Base-by-base conservation (phyloP, 2,797 vertebrate species). In the Cryptoblepharus egeriae region DNA sequence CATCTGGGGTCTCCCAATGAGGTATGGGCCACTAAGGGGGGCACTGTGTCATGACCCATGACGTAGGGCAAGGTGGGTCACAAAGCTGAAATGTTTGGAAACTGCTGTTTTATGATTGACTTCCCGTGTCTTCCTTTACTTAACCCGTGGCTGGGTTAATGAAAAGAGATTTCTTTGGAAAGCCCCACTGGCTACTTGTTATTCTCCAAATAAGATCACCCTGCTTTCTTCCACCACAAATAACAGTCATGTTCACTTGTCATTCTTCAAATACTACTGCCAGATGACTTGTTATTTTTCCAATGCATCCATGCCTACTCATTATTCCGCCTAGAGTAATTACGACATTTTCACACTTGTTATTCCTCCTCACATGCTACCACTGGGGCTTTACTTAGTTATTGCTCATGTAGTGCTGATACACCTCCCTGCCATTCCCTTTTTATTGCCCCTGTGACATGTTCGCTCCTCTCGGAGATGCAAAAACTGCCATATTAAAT, bases 171-270 rank as follows among this genome's bases (percentile, higher is more conserved):
- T 86, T 81, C 83, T 84, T 77, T 81, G 81, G 83, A 90, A 93
- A 91, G 70, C 57, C 81, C 72, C 86, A 78, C 61, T 55, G 65
- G 85, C 87, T 91, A 73, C 93, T 93, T 94, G 89, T 91, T 92
- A 89, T 90, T 93, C 90, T 91, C 86, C 91, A 91, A 91, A 91
- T 92, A 83, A 91, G 88, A 90, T 89, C 87, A 28, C 84, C 45
- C 37, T 87, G 85, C 90, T 91, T 87, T 82, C 88, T 80, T 75
- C 89, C 90, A 91, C 90, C 86, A 94, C 91, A 86, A 91, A 91
- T 92, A 93, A 91, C 92, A 89, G 86, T 89, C 93, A 88, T 88
- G 91, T 90, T 92, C 79, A 82, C 92, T 90, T 92, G 89, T 92
- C 92, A 84, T 89, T 91, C 85, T 90, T 85, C 90, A 82, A 89